phyloP scores from a whole-genome alignment of 1,140 invertebrate species.

The Drosophila parvula region DNA sequence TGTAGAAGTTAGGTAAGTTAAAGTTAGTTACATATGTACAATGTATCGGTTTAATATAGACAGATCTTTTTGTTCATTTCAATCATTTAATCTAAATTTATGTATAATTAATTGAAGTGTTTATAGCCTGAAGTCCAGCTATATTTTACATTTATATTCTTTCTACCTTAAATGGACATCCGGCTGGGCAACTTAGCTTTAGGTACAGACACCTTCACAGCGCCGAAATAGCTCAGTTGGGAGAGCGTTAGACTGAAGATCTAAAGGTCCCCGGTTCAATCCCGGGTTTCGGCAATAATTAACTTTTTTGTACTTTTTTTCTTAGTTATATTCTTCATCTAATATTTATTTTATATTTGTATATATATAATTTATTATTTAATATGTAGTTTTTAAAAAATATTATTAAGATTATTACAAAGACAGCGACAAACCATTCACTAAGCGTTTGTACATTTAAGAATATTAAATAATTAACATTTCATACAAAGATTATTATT shows the following conservation, averaged over 20 bases:
- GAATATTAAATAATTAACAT: no score
- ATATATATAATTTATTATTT: no score
- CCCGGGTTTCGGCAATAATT: conserved; percentile 87
- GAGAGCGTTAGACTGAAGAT: conserved; percentile 93
- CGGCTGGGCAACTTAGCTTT: background rate
- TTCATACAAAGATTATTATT: no score
- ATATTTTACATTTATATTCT: background rate
- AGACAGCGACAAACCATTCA: no score
- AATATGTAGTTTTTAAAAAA: no score
- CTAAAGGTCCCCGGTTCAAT: conserved; percentile 92
- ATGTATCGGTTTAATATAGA: no score
- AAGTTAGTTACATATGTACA: no score
- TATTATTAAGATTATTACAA: no score
- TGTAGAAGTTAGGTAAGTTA: no score
- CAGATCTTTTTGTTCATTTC: background rate
- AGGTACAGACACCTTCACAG: background rate
- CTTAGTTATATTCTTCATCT: background rate
- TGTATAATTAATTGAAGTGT: background rate
- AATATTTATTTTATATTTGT: background rate
- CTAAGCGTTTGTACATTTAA: no score
- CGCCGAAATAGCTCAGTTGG: conserved; percentile 88
- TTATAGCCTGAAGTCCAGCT: background rate
- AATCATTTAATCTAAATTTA: background rate
- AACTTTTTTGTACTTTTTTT: background rate
- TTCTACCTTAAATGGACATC: background rate